Percentiles rank a stretch among this genome's conserved stretches.
phyloP scores from a whole-genome alignment of 2,113 vertebrate genomes.

The Xerus inauris region DNA sequence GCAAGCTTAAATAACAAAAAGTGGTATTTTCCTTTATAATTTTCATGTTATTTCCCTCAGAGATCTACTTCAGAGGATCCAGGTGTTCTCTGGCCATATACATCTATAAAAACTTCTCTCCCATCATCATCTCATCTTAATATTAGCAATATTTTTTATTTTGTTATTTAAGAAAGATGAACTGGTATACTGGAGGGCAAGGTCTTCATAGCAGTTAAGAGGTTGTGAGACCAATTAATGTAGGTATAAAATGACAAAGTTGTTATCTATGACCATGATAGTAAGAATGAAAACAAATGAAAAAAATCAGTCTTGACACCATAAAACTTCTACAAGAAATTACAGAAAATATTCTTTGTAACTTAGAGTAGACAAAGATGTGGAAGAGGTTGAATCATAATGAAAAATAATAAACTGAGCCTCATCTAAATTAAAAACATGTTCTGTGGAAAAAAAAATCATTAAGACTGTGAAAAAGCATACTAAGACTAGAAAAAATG shows the following conservation, averaged over 20 bases:
- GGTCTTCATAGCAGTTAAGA: not conserved
- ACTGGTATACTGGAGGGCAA: not conserved
- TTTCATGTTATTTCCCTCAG: conserved; percentile 32
- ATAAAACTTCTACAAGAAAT: conserved; percentile 34
- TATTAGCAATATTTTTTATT: not conserved
- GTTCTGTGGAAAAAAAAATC: conserved; percentile 3
- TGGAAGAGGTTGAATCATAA: not conserved
- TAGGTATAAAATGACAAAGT: not conserved
- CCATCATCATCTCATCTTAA: not conserved
- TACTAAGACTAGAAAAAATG: conserved; percentile 14
- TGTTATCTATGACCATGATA: not conserved
- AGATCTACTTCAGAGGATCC: not conserved
- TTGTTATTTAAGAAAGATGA: conserved; percentile 22
- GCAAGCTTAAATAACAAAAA: conserved; percentile 39
- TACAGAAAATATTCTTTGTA: conserved; percentile 1
- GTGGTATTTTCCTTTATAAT: not conserved
- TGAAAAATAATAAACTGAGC: not conserved
- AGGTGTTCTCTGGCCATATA: not conserved
- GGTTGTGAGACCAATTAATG: not conserved
- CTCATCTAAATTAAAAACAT: conserved; percentile 41
- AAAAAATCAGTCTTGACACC: not conserved
- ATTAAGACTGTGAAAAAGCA: not conserved
- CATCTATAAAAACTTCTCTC: not conserved
- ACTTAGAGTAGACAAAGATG: not conserved
- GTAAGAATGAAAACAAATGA: conserved; percentile 2